Conservation (phyloP, 2,113 vertebrate genomes). For the Onychostoma macrolepis region DNA sequence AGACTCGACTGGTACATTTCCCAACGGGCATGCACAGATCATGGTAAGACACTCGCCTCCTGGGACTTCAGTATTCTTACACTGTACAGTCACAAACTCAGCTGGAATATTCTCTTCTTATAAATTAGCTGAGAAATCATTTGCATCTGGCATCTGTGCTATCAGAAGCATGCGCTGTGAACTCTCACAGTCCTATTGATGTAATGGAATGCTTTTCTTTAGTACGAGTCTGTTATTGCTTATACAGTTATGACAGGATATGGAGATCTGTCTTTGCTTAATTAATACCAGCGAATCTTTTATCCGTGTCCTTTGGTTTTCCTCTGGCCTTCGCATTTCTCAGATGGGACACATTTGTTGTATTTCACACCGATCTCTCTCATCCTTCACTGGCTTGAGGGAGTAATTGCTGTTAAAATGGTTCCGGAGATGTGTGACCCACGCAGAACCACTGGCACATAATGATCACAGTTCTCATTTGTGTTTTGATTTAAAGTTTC, state of each 20-base stretch:
- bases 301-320: conserved; percentile 54
- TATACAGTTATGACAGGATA: not conserved
- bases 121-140: not conserved
- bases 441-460: conserved; percentile 61
- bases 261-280: not conserved
- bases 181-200: not conserved
- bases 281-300: conserved; percentile 56
- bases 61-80: not conserved
- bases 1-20: conserved; percentile 96
- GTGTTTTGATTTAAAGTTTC: conserved; percentile 64
- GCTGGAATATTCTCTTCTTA: not conserved
- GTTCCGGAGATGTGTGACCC: conserved; percentile 63
- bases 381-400: conserved; percentile 52
- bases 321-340: conserved; percentile 55
- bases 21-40: conserved; percentile 98
- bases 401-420: conserved; percentile 35
- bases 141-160: not conserved
- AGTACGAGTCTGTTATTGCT: not conserved
- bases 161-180: not conserved
- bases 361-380: conserved; percentile 61
- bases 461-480: conserved; percentile 66
- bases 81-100: not conserved
- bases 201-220: not conserved
- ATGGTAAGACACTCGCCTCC: conserved; percentile 84
- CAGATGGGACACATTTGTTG: conserved; percentile 62